Evolutionary conservation across 2,888 invertebrate species (phyloP).

Genomic region (Odontocolon sp.): DNA sequence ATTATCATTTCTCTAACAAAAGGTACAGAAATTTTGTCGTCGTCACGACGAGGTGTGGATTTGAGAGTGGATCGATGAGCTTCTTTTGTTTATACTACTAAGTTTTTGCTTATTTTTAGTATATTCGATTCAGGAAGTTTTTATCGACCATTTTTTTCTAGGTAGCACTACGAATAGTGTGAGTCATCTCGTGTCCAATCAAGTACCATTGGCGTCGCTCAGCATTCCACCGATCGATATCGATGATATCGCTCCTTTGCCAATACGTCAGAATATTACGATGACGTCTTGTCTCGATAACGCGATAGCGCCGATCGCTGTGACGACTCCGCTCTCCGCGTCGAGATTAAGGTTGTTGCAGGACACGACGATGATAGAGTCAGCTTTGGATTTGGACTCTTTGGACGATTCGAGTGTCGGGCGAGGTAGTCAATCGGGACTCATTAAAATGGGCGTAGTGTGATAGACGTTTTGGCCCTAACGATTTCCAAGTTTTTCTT

Average conservation of each 20-base stretch:
- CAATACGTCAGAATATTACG: conserved; percentile 78
- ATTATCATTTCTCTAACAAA: too few species aligned
- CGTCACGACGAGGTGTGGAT: too few species aligned
- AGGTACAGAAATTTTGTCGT: not conserved
- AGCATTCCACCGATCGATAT: conserved; percentile 80
- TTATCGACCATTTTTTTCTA: conserved; percentile 81
- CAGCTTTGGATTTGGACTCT: conserved; percentile 93
- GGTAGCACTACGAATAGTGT: conserved; percentile 86
- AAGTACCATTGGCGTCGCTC: conserved; percentile 84
- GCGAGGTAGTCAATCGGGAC: conserved; percentile 86
- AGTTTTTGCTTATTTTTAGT: conserved; percentile 7
- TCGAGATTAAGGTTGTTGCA: conserved; percentile 90
- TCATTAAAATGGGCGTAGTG: conserved; percentile 84
- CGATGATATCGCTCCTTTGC: conserved; percentile 78
- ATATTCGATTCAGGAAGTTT: too few species aligned
- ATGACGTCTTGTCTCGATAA: conserved; percentile 68
- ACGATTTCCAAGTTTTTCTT: conserved; percentile 7
- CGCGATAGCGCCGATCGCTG: conserved; percentile 73
- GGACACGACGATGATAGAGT: conserved; percentile 95
- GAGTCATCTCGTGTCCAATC: conserved; percentile 85
- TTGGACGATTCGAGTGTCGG: conserved; percentile 89
- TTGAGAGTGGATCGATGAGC: too few species aligned
- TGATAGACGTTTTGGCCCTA: conserved; percentile 63
- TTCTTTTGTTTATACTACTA: too few species aligned
- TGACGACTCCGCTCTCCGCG: conserved; percentile 81